phyloP scores from a whole-genome alignment of 2,888 invertebrate species.

The Pseudococcus viburni region DNA sequence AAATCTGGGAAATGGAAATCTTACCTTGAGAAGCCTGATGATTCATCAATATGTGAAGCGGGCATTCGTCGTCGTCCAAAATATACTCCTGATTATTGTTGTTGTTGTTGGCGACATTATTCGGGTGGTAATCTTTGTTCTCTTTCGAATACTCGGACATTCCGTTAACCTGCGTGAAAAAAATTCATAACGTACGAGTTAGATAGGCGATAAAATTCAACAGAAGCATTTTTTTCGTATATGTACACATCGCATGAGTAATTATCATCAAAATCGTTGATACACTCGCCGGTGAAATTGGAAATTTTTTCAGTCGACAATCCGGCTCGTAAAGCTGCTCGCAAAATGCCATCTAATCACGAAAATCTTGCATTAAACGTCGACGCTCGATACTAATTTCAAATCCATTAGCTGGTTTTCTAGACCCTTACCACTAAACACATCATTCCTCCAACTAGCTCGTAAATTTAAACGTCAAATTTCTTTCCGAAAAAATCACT shows the following conservation, averaged over 20 bases:
- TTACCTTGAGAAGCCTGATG: conserved; percentile 88
- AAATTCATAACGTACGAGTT: background rate
- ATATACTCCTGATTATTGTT: conserved; percentile 85
- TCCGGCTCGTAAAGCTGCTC: background rate
- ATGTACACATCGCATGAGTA: conserved; percentile 18
- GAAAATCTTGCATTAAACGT: background rate
- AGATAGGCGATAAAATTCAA: background rate
- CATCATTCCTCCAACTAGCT: background rate
- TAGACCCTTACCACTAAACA: background rate
- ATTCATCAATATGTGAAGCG: conserved; percentile 93
- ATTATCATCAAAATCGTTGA: background rate
- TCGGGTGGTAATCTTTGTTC: conserved; percentile 52
- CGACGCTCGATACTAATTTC: background rate
- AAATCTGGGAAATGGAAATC: conserved; percentile 71
- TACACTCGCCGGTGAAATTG: background rate
- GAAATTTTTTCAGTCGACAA: background rate
- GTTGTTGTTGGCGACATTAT: conserved; percentile 71
- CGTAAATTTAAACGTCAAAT: background rate
- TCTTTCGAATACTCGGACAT: conserved; percentile 62
- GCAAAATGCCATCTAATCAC: background rate
- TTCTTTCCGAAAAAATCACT: background rate
- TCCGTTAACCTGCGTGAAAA: conserved; percentile 59
- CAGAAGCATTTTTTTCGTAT: background rate
- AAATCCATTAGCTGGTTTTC: background rate
- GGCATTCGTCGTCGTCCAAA: conserved; percentile 97